Percentiles rank a stretch among this genome's conserved stretches.
These are phyloP conservation scores for Drosophila kanekoi DNA, from an alignment of 2,888 invertebrate genomes.

Conservation along the genomic window DNA sequence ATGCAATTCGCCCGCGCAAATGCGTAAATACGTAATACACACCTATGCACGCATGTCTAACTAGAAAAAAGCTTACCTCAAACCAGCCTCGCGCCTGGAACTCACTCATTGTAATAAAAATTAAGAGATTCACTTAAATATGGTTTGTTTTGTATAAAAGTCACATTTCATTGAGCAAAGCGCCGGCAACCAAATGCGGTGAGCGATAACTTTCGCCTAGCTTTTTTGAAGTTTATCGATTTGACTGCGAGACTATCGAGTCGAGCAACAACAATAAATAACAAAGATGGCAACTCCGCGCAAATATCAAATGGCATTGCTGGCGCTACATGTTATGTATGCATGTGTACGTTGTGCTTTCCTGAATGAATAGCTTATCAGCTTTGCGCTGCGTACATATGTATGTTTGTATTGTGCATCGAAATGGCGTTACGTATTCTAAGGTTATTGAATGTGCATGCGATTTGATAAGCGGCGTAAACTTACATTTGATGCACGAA, in stretches of 20 bases:
- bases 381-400: not conserved
- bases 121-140: slow-evolving; percentile 60
- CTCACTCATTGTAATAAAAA: slow-evolving; percentile 59
- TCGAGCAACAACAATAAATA: not conserved
- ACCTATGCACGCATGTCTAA: not conserved
- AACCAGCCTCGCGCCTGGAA: slow-evolving; percentile 84
- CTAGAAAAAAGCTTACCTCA: slow-evolving; percentile 72
- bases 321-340: slow-evolving; percentile 3
- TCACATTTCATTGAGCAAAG: slow-evolving; percentile 38
- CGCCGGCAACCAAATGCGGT: slow-evolving; percentile 36
- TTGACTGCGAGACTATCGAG: slow-evolving; percentile 20
- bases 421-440: slow-evolving; percentile 10
- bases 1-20: slow-evolving; percentile 54
- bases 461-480: slow-evolving; percentile 40
- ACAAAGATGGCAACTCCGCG: slow-evolving; percentile 35
- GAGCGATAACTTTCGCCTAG: slow-evolving; percentile 23
- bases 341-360: slow-evolving; percentile 19
- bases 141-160: slow-evolving; percentile 1
- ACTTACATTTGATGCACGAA: slow-evolving; percentile 77
- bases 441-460: slow-evolving; percentile 42
- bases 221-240: slow-evolving; percentile 36
- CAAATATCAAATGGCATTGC: slow-evolving; percentile 3
- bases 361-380: slow-evolving; percentile 51
- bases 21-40: slow-evolving; percentile 4
- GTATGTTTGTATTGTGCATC: slow-evolving; percentile 10